Conservation (phyloP, 2,113 vertebrate species). For the Progne subis region DNA sequence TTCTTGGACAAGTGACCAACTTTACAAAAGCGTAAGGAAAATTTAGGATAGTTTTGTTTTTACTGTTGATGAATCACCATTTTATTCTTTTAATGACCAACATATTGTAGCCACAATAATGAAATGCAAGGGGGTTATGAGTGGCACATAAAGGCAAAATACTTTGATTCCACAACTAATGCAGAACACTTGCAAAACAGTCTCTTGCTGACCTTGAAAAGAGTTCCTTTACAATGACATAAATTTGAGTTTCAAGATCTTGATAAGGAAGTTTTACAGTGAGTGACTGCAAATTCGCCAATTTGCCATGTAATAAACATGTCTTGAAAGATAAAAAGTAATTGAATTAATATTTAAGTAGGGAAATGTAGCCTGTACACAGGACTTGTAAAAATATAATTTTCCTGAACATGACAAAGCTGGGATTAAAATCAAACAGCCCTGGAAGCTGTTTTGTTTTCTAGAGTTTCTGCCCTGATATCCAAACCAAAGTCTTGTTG, state of each 20-base stretch:
- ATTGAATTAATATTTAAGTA: background rate
- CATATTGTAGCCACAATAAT: background rate
- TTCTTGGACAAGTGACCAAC: background rate
- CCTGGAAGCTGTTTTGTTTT: background rate
- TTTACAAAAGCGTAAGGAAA: background rate
- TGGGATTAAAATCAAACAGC: background rate
- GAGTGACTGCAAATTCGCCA: background rate
- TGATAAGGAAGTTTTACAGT: background rate
- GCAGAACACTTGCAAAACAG: background rate
- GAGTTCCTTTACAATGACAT: background rate
- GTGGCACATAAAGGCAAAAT: background rate
- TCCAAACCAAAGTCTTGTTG: background rate
- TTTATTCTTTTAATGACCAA: background rate
- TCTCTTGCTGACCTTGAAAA: background rate
- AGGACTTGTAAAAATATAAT: background rate
- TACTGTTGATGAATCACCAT: background rate
- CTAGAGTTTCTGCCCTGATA: background rate
- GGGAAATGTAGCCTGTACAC: background rate
- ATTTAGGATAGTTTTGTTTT: background rate
- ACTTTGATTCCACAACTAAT: background rate
- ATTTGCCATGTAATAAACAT: background rate
- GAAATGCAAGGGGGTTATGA: background rate
- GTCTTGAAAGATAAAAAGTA: background rate
- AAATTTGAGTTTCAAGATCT: background rate
- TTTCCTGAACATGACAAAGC: background rate